Base-by-base conservation (phyloP, 2,888 invertebrate genomes). In the Odontothrips loti region DNA sequence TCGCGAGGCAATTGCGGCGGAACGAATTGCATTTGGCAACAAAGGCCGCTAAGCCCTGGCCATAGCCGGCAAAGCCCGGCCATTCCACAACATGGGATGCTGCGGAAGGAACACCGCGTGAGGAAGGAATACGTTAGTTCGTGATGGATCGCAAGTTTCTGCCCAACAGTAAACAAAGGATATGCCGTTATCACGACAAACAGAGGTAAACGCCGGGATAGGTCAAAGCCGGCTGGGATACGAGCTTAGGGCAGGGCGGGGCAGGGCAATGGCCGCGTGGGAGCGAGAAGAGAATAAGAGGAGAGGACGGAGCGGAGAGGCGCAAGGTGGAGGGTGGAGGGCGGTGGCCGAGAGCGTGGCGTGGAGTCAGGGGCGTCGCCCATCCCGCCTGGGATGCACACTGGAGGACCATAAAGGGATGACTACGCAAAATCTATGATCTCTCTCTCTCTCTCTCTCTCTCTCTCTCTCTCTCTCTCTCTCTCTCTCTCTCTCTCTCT, bases 361-460 rank as follows among this genome's bases (percentile, higher is more conserved):
- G 15, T 6, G 58, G 58, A 20, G 58, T 43, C 34, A 15, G 15
- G 58, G 58, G 20, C 58, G 58, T 58, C 58, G 17, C 58, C 58
- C 34, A 6, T 43, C 34, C 34, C 34, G 34, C 34, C 34, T 9
- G 20, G 58, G 58, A 58, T 17, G 58, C 58, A 15, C 58, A 51
- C 15, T 51, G 51, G 51, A 51, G 58, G 58, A 4, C 58, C 58
- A 58, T 58, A 58, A 58, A 58, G 58, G 58, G 58, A 58, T 58
- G 58, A 58, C 58, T 58, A 58, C 58, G 58, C 58, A 58, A 58
- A 58, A 58, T 58, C 58, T 58, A 58, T 58, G 58, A 58, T 58
- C 58, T 20, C 58, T 58, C 58, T 20, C 68, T 8, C 68, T 68
- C 68, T 23, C 34, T 20, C 6, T 51, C 51, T 51, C 51, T 10